Evolutionary conservation across 2,888 invertebrate species (phyloP).

Genomic region (Allophyes oxyacanthae): DNA sequence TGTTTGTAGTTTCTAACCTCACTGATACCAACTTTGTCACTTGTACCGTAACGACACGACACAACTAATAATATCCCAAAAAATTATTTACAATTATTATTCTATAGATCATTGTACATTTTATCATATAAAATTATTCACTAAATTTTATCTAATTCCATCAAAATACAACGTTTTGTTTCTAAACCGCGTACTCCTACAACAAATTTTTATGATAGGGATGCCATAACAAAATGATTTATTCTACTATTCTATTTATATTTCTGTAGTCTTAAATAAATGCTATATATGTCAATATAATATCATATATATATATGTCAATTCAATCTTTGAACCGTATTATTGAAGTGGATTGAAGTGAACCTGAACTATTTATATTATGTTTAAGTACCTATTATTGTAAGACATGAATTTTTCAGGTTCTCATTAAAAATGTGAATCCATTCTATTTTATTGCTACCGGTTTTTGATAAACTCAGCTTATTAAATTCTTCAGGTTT

Average conservation of each 20-base stretch:
- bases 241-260: slow-evolving; percentile 19
- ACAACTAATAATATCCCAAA: slow-evolving; percentile 21
- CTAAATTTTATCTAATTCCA: slow-evolving; percentile 58
- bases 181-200: slow-evolving; percentile 45
- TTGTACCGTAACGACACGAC: slow-evolving; percentile 31
- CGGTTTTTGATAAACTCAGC: too few species aligned
- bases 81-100: slow-evolving; percentile 37
- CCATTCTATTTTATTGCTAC: too few species aligned
- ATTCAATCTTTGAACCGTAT: too few species aligned
- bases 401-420: too few species aligned
- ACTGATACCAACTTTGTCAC: slow-evolving; percentile 56
- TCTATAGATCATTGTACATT: slow-evolving; percentile 54
- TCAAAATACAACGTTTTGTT: slow-evolving; percentile 50
- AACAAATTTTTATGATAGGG: slow-evolving; percentile 48
- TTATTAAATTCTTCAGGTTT: too few species aligned
- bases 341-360: too few species aligned
- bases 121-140: slow-evolving; percentile 58
- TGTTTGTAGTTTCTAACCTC: slow-evolving; percentile 74
- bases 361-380: too few species aligned
- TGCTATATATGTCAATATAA: too few species aligned
- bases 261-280: too few species aligned
- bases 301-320: too few species aligned
- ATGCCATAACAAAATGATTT: slow-evolving; percentile 24
- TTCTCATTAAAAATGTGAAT: too few species aligned
- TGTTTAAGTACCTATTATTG: too few species aligned